These are phyloP conservation scores for Drosophila atripex DNA, from an alignment of 2,888 invertebrate genomes.

Conservation along the genomic window DNA sequence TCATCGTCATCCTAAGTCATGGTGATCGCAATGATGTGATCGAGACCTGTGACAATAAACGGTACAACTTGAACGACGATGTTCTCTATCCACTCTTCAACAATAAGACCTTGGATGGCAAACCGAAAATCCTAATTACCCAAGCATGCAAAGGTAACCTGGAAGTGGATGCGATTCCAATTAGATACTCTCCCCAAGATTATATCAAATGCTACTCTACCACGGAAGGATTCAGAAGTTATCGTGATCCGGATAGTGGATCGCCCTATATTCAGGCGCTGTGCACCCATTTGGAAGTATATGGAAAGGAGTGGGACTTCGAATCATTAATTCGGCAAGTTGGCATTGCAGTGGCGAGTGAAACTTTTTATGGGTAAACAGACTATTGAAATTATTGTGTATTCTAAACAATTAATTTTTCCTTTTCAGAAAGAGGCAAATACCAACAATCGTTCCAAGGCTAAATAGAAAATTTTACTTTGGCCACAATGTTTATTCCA, in stretches of 20 bases:
- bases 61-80: neutral
- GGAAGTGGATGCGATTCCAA: neutral
- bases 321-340: neutral
- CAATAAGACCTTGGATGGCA: neutral
- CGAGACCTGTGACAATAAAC: neutral
- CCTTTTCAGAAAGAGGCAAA: neutral
- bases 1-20: constrained; percentile 4
- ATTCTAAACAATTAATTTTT: neutral
- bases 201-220: neutral
- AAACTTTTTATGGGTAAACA: neutral
- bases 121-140: neutral
- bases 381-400: neutral
- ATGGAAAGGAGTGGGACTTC: neutral
- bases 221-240: neutral
- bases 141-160: neutral
- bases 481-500: neutral
- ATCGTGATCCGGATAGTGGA: neutral
- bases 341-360: neutral
- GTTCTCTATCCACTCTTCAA: neutral
- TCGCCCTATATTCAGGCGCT: neutral
- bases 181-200: neutral
- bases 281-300: neutral
- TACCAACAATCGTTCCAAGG: neutral
- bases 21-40: neutral
- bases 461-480: neutral